Evolutionary conservation across 2,113 vertebrate species (phyloP).

Genomic region (Planiliza haematocheilus): DNA sequence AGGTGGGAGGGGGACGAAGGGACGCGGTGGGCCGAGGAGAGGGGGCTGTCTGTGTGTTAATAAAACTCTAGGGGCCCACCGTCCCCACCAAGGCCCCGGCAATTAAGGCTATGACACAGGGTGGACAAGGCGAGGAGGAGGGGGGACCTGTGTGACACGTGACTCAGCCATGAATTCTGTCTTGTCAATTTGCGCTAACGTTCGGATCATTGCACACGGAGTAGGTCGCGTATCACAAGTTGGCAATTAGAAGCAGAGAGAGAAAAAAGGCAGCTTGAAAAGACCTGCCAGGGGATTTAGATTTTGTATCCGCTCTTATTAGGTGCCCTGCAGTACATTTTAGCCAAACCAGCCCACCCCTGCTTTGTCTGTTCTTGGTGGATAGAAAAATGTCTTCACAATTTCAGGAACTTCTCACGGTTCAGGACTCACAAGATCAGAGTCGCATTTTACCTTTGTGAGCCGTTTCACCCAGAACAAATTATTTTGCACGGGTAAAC

Average conservation of each 20-base stretch:
- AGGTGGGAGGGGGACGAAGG: background rate
- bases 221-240: conserved; percentile 36
- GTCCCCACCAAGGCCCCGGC: conserved; percentile 15
- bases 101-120: conserved; percentile 52
- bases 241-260: conserved; percentile 43
- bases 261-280: background rate
- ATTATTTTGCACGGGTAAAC: too few species aligned
- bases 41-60: conserved; percentile 1
- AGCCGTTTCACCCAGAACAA: too few species aligned
- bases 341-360: background rate
- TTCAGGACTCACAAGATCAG: too few species aligned
- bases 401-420: too few species aligned
- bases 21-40: background rate
- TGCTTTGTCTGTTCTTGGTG: too few species aligned
- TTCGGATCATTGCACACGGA: conserved; percentile 51
- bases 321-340: conserved; percentile 36
- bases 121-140: too few species aligned
- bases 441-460: too few species aligned
- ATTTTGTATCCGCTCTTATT: conserved; percentile 34
- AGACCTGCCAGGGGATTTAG: conserved; percentile 11
- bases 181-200: conserved; percentile 61
- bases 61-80: conserved; percentile 3
- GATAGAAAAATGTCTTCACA: too few species aligned
- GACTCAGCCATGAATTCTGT: conserved; percentile 41
- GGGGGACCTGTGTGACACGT: too few species aligned